A percentile compares a stretch with the other conserved stretches of the same genome.
phyloP scores from a whole-genome alignment of 2,888 invertebrate genomes.

The Dorcus parallelipipedus region DNA sequence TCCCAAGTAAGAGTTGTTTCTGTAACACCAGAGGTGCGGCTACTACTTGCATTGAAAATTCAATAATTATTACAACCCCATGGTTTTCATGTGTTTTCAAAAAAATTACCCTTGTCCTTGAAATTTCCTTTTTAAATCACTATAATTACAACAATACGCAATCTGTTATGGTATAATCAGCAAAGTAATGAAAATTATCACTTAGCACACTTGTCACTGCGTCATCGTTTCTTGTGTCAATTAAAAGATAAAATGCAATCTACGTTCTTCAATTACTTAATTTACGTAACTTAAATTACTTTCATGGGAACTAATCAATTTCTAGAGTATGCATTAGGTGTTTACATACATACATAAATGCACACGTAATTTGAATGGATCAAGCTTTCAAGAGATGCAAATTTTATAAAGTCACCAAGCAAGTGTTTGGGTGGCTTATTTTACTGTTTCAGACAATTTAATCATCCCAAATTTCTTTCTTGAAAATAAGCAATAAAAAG shows the following conservation, averaged over 20 bases:
- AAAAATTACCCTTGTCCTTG: slow-evolving; percentile 7
- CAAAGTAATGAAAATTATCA: slow-evolving; percentile 1
- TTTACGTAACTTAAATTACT: too few species aligned
- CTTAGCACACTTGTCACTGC: neutral
- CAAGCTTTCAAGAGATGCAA: too few species aligned
- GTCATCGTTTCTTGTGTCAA: neutral
- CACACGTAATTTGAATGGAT: too few species aligned
- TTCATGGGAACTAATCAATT: too few species aligned
- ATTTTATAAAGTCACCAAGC: too few species aligned
- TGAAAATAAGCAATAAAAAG: too few species aligned
- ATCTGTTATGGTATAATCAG: neutral
- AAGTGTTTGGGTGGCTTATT: too few species aligned
- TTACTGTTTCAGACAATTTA: too few species aligned
- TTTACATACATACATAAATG: too few species aligned
- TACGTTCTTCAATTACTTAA: too few species aligned
- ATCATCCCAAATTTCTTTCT: too few species aligned
- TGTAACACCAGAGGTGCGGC: slow-evolving; percentile 8
- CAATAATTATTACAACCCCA: neutral
- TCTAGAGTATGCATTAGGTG: too few species aligned
- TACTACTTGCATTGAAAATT: neutral
- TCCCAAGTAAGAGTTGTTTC: slow-evolving; percentile 7
- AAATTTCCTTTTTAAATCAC: neutral
- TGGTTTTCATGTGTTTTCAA: neutral
- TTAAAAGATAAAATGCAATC: neutral
- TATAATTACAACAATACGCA: neutral